Conservation (phyloP, 2,888 invertebrate species). For the Athalia rosae region DNA sequence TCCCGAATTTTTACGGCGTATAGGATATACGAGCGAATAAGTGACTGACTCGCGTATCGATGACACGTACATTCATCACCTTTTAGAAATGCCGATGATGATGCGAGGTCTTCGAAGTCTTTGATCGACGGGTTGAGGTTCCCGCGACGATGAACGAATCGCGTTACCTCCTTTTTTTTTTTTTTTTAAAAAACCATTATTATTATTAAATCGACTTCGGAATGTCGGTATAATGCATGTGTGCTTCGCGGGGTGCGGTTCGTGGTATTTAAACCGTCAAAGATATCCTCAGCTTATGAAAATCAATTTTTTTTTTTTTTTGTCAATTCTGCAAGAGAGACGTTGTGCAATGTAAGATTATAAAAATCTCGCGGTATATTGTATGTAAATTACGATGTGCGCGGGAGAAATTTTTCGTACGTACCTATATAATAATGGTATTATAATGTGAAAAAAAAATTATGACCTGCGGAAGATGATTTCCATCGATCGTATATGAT, state of each 20-base stretch:
- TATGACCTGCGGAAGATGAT: background rate
- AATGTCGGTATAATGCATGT: constrained; percentile 9
- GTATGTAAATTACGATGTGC: too few relatives aligned
- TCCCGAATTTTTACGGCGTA: too few relatives aligned
- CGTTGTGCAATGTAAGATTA: too few relatives aligned
- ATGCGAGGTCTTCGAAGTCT: background rate
- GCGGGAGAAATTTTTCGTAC: too few relatives aligned
- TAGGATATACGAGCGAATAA: too few relatives aligned
- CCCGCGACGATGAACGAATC: background rate
- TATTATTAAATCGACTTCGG: background rate
- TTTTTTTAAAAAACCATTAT: too few relatives aligned
- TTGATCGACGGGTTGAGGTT: background rate
- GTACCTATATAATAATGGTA: too few relatives aligned
- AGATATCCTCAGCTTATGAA: background rate
- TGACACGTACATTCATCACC: constrained; percentile 17
- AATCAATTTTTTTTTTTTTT: background rate
- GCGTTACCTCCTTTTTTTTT: background rate
- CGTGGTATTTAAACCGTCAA: constrained; percentile 21
- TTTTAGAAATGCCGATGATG: background rate
- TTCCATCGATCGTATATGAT: background rate
- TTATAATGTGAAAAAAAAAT: too few relatives aligned
- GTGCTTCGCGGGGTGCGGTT: constrained; percentile 6
- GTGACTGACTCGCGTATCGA: constrained; percentile 18
- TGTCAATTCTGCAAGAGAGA: background rate
- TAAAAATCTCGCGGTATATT: too few relatives aligned